Base-by-base conservation (phyloP, 2,888 invertebrate species). In the Plutella xylostella region DNA sequence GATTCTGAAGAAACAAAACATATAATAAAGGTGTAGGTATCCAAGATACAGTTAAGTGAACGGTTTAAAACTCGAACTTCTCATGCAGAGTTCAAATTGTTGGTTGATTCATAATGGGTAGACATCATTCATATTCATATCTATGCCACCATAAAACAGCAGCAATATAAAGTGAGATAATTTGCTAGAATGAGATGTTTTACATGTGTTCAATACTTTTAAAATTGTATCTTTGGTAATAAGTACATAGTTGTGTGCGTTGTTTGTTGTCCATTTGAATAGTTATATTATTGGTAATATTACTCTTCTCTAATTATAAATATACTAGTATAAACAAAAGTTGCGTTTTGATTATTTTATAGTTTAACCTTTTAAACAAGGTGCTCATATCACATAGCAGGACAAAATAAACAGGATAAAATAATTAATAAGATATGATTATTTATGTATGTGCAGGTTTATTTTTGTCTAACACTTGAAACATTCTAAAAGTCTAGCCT, bases 161-260 rank as follows among this genome's bases (percentile, higher is more conserved):
- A n/a, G 12, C 2, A 3, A 37, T 9, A 18, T 20, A n/a, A n/a
- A n/a, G n/a, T n/a, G 37, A 4, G n/a, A 33, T 33, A 15, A n/a
- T 11, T 14, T 7, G 40, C 3, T 37, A 42, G 11, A 31, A 42
- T 42, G 33, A 20, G 30, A 30, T 30, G 38, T 42, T 37, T 33
- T 12, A 40, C n/a, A 30, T 42, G 37, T 46, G 31, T 38, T 42
- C 19, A 45, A 43, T 30, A 45, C 18, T 30, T 21, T 25, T 43
- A 33, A 46, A 21, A 35, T 14, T 39, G 37, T 31, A 34, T 41
- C 28, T 41, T 41, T 34, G 30, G 5, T 45, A 17, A 15, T n/a
- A n/a, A n/a, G n/a, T n/a, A n/a, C n/a, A n/a, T 42, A 63, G 55
- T 62, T 61, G 62, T 65, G 63, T 70, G 68, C 54, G 61, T 63